phyloP scores from a whole-genome alignment of 2,113 vertebrate genomes.

The Columba livia region DNA sequence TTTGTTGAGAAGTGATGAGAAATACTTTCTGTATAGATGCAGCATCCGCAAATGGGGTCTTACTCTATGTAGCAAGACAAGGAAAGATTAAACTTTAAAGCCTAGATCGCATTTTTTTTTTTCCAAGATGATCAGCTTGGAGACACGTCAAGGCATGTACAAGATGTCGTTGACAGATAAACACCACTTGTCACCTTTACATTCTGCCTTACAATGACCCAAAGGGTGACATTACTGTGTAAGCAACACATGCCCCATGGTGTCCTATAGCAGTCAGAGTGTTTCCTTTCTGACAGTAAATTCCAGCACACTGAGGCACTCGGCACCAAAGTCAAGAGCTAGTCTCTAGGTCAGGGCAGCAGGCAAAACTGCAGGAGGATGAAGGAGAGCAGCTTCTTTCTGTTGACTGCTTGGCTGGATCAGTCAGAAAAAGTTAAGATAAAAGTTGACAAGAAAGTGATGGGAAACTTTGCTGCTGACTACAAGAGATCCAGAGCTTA shows the following conservation, averaged over 20 bases:
- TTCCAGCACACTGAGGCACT: conserved; percentile 17
- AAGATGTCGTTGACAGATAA: conserved; percentile 66
- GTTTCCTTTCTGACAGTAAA: conserved; percentile 67
- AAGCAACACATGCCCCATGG: conserved; percentile 64
- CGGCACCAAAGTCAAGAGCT: conserved; percentile 11
- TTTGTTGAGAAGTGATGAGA: conserved; percentile 15
- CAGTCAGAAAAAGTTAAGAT: not conserved
- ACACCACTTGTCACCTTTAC: conserved; percentile 59
- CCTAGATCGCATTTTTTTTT: not conserved
- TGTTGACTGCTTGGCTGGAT: not conserved
- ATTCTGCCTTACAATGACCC: conserved; percentile 60
- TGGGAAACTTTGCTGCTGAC: not conserved
- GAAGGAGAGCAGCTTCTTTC: not conserved
- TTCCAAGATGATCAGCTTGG: conserved; percentile 45
- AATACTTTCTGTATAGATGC: conserved; percentile 45
- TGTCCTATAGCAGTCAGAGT: conserved; percentile 56
- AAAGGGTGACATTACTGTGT: conserved; percentile 65
- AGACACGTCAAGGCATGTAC: conserved; percentile 54
- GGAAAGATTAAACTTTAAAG: conserved; percentile 54
- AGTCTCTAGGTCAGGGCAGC: conserved; percentile 18
- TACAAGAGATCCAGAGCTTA: not conserved
- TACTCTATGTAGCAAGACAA: conserved; percentile 16
- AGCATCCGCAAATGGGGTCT: conserved; percentile 49
- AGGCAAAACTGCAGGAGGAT: not conserved
- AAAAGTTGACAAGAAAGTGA: not conserved